Conservation (phyloP, 2,888 invertebrate species). For the Mactromeris polynyma region DNA sequence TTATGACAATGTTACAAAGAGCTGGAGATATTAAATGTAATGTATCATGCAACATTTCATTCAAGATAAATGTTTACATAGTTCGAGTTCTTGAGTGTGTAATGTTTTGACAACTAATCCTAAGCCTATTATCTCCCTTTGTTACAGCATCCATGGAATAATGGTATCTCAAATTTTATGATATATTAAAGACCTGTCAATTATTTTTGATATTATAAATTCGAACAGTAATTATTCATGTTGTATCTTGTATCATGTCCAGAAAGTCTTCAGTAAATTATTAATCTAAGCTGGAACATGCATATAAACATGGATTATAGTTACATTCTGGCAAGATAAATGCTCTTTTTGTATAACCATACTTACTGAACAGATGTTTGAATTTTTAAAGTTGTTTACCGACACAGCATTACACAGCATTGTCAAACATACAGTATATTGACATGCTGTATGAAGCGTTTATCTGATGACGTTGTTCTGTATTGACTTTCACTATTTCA, state of each 20-base stretch:
- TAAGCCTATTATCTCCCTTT: constrained; percentile 37
- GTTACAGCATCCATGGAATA: not conserved
- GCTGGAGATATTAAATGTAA: not conserved
- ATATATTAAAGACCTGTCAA: too few relatives aligned
- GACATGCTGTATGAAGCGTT: too few relatives aligned
- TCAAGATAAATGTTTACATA: not conserved
- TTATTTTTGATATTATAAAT: too few relatives aligned
- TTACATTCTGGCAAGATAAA: not conserved
- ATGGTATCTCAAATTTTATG: too few relatives aligned
- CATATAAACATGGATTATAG: not conserved
- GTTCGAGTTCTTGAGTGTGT: not conserved
- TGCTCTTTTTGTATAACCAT: not conserved
- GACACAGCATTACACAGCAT: too few relatives aligned
- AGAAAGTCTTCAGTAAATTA: too few relatives aligned
- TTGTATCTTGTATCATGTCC: not conserved
- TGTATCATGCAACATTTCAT: not conserved
- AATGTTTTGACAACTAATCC: not conserved
- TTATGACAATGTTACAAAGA: not conserved
- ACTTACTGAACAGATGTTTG: not conserved
- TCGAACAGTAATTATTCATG: not conserved
- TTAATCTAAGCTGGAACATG: not conserved
- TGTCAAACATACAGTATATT: too few relatives aligned
- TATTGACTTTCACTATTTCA: too few relatives aligned
- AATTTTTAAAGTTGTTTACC: too few relatives aligned
- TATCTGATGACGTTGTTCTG: too few relatives aligned